A percentile compares a stretch with the other conserved stretches of the same genome.
Conservation (phyloP, 2,797 vertebrate genomes). For the Ciconia nigra region DNA sequence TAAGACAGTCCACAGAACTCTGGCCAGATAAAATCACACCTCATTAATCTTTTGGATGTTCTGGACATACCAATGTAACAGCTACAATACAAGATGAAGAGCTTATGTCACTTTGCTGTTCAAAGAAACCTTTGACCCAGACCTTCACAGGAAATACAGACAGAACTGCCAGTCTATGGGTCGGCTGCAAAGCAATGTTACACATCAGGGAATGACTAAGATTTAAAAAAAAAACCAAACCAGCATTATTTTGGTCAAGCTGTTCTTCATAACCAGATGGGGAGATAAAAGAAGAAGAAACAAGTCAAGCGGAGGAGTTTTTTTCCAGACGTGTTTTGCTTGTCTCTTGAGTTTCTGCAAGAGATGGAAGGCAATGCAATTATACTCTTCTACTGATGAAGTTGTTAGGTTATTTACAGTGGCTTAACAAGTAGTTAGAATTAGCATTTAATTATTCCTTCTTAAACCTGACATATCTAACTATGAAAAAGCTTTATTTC, state of each 20-base stretch:
- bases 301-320: not conserved
- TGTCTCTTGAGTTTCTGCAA: not conserved
- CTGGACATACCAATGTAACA: not conserved
- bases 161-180: not conserved
- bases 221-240: not conserved
- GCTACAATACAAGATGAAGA: not conserved
- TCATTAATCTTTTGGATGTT: not conserved
- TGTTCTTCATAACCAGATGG: not conserved
- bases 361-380: not conserved
- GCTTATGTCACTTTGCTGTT: not conserved
- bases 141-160: not conserved
- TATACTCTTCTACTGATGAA: not conserved
- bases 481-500: not conserved
- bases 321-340: not conserved
- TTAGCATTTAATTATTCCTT: not conserved
- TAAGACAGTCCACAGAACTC: not conserved
- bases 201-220: not conserved
- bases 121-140: not conserved
- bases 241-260: not conserved
- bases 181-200: not conserved
- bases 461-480: not conserved
- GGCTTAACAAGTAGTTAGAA: not conserved
- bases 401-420: not conserved
- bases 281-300: not conserved
- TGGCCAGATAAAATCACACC: not conserved